These are phyloP conservation scores for Novumbra hubbsi DNA, from an alignment of 2,797 vertebrate species.

Conservation along the genomic window DNA sequence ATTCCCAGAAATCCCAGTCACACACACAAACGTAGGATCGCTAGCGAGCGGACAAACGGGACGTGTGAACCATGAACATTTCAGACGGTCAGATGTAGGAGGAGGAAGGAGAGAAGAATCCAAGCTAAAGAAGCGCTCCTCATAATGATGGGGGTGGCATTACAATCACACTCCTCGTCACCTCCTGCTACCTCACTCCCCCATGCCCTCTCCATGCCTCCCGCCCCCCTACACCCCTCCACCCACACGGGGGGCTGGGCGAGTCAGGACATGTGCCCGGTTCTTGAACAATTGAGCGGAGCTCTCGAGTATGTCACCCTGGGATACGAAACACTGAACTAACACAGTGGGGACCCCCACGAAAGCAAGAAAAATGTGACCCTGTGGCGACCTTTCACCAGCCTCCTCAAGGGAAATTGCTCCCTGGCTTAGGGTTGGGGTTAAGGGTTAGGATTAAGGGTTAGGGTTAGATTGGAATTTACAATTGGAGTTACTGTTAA, in stretches of 20 bases:
- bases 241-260: slow-evolving; percentile 50
- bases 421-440: too few species aligned
- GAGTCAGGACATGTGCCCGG: slow-evolving; percentile 59
- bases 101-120: background rate
- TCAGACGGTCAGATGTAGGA: background rate
- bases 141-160: slow-evolving; percentile 24
- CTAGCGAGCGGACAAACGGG: background rate
- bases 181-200: background rate
- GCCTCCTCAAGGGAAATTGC: too few species aligned
- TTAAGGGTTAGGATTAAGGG: too few species aligned
- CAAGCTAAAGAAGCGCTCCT: slow-evolving; percentile 1
- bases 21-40: background rate
- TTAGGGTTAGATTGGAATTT: too few species aligned
- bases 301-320: slow-evolving; percentile 29
- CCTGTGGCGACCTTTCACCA: too few species aligned
- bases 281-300: slow-evolving; percentile 32
- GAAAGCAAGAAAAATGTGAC: too few species aligned
- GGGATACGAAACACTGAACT: slow-evolving; percentile 15
- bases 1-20: background rate
- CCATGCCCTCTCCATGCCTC: slow-evolving; percentile 35
- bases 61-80: background rate
- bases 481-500: too few species aligned
- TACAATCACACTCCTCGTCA: background rate
- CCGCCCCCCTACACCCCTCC: slow-evolving; percentile 20
- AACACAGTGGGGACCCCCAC: too few species aligned